Evolutionary conservation across 1,140 invertebrate genomes (phyloP), one percentile per base, ranked within the genome.

Genomic region (Ectropis grisescens): DNA sequence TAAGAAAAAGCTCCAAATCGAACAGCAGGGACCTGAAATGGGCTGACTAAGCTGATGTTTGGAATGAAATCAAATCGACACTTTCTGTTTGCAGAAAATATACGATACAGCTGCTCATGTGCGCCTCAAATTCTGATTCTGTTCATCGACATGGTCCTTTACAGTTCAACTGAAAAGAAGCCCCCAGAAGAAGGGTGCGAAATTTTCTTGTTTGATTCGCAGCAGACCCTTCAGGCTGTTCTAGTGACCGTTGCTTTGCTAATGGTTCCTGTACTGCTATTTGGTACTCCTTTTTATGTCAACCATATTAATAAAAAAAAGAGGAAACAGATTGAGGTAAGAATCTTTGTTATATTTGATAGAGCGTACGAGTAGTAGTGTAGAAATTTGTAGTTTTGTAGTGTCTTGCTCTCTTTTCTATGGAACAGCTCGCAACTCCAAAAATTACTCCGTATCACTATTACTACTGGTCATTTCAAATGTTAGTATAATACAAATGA

Each of bases 231-330:
- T 24, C 96, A 99, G 75, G 88, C 82, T 28, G 70, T 94, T 19
- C 82, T 99, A 4, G 86, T 99, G 0, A 12, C 94, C 0, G 43
- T 93, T 8, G 94, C 94, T 2, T 40, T 97, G 0, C 41, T 93
- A 2, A 97, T 95, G 66, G 85, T 98, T 30, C 98, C 97, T 1
- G 92, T 95, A 84, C 93, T 99, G 93, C 82, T 99, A 25, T 74
- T 97, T 1, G 92, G 90, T 1, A 97, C 98, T 75, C 98, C 98
- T 0, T 59, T 96, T 1, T 87, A 90, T 37, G 81, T 94, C 11
- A 78, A 92, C 42, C 85, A 91, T 1, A 85, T 88, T 58, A 84
- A 88, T 30, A 83, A 86, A 29, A 64, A 44, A 27, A 67, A 54
- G 30, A 65, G 44, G 14, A 35, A 50, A 24, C 33, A 48, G 19